These are phyloP conservation scores for Cyrtorhinus lividipennis DNA, from an alignment of 1,140 invertebrate species.

Conservation along the genomic window DNA sequence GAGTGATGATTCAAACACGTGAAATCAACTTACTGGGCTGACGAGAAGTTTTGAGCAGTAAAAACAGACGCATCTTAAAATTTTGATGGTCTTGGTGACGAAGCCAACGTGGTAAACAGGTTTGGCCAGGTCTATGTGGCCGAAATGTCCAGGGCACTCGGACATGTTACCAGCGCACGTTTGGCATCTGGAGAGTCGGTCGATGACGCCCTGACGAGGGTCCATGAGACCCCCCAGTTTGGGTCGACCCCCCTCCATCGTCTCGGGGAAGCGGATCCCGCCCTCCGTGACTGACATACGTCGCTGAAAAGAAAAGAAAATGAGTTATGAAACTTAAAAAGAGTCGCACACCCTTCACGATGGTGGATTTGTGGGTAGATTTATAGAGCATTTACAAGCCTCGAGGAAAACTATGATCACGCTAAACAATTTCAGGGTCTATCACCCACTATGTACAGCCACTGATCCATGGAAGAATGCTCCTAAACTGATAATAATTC, in stretches of 20 bases:
- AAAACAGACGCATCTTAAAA: constrained; percentile 92
- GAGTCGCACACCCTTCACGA: not conserved
- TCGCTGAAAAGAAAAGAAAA: constrained; percentile 45
- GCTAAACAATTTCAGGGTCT: not conserved
- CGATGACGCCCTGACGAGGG: constrained; percentile 94
- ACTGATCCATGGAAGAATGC: too few relatives aligned
- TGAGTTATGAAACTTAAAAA: not conserved
- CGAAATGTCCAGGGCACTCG: constrained; percentile 98
- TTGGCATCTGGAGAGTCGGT: constrained; percentile 83
- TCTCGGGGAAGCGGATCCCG: constrained; percentile 92
- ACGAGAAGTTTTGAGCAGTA: constrained; percentile 93
- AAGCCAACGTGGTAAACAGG: constrained; percentile 98
- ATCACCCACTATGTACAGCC: too few relatives aligned
- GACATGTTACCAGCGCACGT: constrained; percentile 97
- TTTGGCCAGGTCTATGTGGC: constrained; percentile 96
- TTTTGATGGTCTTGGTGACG: constrained; percentile 93
- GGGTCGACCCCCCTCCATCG: constrained; percentile 94
- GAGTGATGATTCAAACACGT: not conserved
- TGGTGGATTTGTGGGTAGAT: not conserved
- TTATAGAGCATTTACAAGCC: not conserved
- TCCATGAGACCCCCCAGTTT: constrained; percentile 98
- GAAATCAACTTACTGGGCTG: constrained; percentile 57
- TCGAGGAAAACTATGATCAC: not conserved
- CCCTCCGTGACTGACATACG: constrained; percentile 96
- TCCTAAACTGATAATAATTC: too few relatives aligned